Percentiles rank a stretch among this genome's conserved stretches.
These are phyloP conservation scores for Scelioninae gen. 1 DNA, from an alignment of 2,888 invertebrate species.

Conservation along the genomic window DNA sequence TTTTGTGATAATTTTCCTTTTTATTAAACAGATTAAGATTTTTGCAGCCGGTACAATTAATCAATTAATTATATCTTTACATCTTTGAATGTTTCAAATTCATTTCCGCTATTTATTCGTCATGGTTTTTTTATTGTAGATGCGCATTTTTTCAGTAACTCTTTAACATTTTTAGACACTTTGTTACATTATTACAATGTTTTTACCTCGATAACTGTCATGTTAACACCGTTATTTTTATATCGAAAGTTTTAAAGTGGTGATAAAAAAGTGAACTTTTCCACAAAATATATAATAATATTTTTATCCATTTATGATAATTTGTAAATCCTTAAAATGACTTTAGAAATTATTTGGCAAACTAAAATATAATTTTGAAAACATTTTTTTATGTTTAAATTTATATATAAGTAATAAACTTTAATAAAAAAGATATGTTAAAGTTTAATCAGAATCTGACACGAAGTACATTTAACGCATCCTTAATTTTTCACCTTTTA, in stretches of 20 bases:
- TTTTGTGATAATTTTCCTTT: too few relatives aligned
- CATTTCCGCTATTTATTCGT: too few relatives aligned
- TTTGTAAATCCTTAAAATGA: background rate
- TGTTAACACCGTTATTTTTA: constrained; percentile 29
- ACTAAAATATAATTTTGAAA: too few relatives aligned
- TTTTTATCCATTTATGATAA: background rate
- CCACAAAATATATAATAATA: background rate
- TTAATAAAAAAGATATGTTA: background rate
- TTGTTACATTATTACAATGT: constrained; percentile 18
- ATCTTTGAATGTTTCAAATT: too few relatives aligned
- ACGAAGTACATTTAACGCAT: background rate
- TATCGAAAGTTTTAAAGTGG: constrained; percentile 16
- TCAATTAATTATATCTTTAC: too few relatives aligned
- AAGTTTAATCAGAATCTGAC: background rate
- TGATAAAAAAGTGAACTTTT: background rate
- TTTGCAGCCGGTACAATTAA: too few relatives aligned
- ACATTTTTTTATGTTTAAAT: too few relatives aligned
- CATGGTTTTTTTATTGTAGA: background rate
- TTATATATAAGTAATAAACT: too few relatives aligned
- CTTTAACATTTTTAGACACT: constrained; percentile 9
- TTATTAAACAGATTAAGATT: too few relatives aligned
- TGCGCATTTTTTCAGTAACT: background rate
- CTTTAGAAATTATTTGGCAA: too few relatives aligned
- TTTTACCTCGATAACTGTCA: constrained; percentile 26
- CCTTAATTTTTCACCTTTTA: background rate